Percentiles rank a stretch among this genome's conserved stretches.
phyloP scores from a whole-genome alignment of 64 coral and sea anemone genomes.

The Stichodactyla helianthus region DNA sequence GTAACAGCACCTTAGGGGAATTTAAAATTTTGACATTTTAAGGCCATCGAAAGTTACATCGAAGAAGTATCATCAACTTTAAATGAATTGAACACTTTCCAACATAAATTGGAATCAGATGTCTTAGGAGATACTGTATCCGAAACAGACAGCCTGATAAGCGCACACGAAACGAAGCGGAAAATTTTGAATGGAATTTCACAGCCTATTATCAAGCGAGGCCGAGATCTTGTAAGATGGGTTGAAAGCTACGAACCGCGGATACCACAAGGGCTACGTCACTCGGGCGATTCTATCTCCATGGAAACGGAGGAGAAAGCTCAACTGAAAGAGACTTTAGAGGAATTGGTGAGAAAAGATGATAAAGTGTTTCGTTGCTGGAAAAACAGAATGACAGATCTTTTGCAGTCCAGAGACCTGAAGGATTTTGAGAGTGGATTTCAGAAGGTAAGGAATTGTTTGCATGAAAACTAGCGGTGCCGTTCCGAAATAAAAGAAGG shows the following conservation, averaged over 20 bases:
- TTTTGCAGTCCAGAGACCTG: constrained; percentile 76
- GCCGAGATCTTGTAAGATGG: constrained; percentile 34
- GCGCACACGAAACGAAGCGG: constrained; percentile 53
- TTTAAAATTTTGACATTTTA: neutral
- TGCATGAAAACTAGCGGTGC: too few species aligned
- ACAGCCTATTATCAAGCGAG: constrained; percentile 58
- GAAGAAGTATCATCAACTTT: constrained; percentile 3
- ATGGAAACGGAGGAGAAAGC: constrained; percentile 60
- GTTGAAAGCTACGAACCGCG: constrained; percentile 69
- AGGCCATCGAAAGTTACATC: constrained; percentile 10
- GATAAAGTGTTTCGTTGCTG: constrained; percentile 59
- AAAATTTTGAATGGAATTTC: constrained; percentile 41
- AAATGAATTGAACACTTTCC: constrained; percentile 43
- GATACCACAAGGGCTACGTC: constrained; percentile 38
- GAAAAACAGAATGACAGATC: constrained; percentile 74
- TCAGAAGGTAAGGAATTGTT: constrained; percentile 51
- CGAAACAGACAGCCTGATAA: constrained; percentile 54
- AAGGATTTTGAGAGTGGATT: constrained; percentile 82
- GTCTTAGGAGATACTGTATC: constrained; percentile 37
- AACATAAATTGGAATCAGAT: constrained; percentile 72
- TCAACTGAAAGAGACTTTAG: constrained; percentile 47
- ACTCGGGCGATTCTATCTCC: constrained; percentile 23
- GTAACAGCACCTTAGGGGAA: too few species aligned
- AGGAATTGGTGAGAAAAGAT: constrained; percentile 40
- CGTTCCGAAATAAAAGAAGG: too few species aligned